Conservation (phyloP, 30 jellyfish, hydroid and myxozoan species). For the Aurelia sp. region DNA sequence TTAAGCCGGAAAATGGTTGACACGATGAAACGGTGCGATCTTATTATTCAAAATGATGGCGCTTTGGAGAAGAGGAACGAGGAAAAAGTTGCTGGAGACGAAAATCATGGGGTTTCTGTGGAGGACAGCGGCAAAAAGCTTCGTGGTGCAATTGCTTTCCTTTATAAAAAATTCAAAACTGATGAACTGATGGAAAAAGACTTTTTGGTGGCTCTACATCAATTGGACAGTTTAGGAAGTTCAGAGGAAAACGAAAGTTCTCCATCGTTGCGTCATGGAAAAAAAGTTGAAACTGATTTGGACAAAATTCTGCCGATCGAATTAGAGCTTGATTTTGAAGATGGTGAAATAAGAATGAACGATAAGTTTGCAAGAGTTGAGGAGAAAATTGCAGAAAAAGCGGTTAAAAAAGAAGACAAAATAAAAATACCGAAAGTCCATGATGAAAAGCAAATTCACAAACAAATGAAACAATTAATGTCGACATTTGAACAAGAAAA, state of each 20-base stretch:
- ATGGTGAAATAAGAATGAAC: constrained; percentile 37
- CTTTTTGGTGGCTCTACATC: constrained; percentile 8
- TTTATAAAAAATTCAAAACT: constrained; percentile 38
- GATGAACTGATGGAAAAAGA: constrained; percentile 21
- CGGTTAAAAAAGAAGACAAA: background rate
- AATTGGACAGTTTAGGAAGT: background rate
- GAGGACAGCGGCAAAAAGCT: background rate
- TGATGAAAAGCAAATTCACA: constrained; percentile 29
- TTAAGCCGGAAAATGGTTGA: background rate
- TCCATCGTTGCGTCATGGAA: background rate
- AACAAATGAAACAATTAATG: constrained; percentile 59
- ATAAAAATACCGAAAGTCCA: background rate
- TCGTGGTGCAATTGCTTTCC: background rate
- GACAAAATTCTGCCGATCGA: constrained; percentile 47
- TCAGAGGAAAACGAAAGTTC: constrained; percentile 15
- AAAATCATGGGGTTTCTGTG: background rate
- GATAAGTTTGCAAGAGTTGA: constrained; percentile 2
- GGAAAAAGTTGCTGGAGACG: background rate
- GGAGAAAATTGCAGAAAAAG: constrained; percentile 9
- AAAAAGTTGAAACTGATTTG: constrained; percentile 16
- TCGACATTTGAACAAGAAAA: constrained; percentile 71
- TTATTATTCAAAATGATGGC: constrained; percentile 18
- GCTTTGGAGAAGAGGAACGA: constrained; percentile 1
- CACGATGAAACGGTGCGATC: background rate
- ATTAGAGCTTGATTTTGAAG: constrained; percentile 55